phyloP scores from a whole-genome alignment of 2,797 vertebrate genomes.

The Trematocara caparti region DNA sequence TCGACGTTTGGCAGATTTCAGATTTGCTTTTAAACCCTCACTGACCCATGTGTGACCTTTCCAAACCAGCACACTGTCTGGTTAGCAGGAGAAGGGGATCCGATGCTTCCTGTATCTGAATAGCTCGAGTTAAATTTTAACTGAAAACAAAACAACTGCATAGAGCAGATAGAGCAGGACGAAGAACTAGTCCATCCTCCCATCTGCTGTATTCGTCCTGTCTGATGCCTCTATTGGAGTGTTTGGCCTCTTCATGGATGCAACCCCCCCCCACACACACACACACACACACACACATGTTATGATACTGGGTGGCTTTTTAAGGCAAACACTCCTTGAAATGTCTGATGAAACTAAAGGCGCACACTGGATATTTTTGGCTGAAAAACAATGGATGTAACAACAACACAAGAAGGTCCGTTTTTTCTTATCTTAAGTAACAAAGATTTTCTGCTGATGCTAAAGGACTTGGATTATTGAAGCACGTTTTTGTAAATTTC shows the following conservation, averaged over 20 bases:
- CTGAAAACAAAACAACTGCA: background rate
- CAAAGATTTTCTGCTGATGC: background rate
- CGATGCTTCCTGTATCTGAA: constrained; percentile 40
- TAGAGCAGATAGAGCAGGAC: background rate
- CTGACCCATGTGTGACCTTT: constrained; percentile 44
- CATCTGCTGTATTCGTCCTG: constrained; percentile 44
- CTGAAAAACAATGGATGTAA: background rate
- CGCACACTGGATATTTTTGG: background rate
- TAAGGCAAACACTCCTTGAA: background rate
- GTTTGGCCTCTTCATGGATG: constrained; percentile 72
- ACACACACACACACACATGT: background rate
- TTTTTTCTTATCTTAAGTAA: background rate
- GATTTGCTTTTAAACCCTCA: background rate
- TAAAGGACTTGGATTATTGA: background rate
- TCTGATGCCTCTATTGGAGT: constrained; percentile 62
- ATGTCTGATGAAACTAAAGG: background rate
- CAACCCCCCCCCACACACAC: background rate
- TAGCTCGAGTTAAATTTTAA: constrained; percentile 50
- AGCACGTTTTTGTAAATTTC: background rate
- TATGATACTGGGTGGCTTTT: background rate
- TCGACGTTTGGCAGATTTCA: background rate
- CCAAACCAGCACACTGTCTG: background rate
- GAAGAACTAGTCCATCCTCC: background rate
- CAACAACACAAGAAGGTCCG: background rate
- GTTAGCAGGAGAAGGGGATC: constrained; percentile 17